Evolutionary conservation across 2,888 invertebrate species (phyloP).

Genomic region (Microchrysa polita): DNA sequence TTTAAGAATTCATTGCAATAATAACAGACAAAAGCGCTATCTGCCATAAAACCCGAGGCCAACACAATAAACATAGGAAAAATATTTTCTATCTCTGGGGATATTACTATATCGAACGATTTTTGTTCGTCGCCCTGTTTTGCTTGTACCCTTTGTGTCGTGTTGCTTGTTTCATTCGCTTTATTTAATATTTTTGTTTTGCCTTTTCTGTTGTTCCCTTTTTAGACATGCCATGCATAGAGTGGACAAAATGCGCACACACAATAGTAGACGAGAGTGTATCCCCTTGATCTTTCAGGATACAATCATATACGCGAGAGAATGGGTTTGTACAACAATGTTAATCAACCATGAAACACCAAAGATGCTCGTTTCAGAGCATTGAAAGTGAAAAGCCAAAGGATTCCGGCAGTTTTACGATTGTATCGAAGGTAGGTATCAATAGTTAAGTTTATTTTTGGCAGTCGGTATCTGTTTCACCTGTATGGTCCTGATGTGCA

Average conservation of each 20-base stretch:
- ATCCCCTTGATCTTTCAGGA: constrained; percentile 40
- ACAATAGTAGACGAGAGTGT: too few relatives aligned
- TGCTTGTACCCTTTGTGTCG: constrained; percentile 13
- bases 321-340: constrained; percentile 18
- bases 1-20: constrained; percentile 44
- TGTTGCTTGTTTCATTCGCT: constrained; percentile 4
- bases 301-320: background rate
- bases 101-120: constrained; percentile 15
- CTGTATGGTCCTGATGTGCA: background rate
- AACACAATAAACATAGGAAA: constrained; percentile 43
- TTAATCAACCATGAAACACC: constrained; percentile 45
- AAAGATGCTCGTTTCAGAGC: constrained; percentile 21
- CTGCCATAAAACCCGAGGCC: constrained; percentile 45
- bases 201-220: too few relatives aligned
- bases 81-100: constrained; percentile 35
- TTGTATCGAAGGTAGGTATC: constrained; percentile 16
- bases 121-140: constrained; percentile 23
- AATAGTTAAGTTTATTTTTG: constrained; percentile 22
- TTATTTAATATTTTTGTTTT: too few relatives aligned
- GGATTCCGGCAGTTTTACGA: constrained; percentile 31
- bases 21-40: constrained; percentile 46
- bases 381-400: constrained; percentile 39
- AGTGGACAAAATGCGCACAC: constrained; percentile 21
- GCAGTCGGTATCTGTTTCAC: background rate
- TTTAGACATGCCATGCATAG: constrained; percentile 2